Percentiles rank a stretch among this genome's conserved stretches.
These are phyloP conservation scores for Pelodiscus sinensis DNA, from an alignment of 2,113 vertebrate species.

Conservation along the genomic window DNA sequence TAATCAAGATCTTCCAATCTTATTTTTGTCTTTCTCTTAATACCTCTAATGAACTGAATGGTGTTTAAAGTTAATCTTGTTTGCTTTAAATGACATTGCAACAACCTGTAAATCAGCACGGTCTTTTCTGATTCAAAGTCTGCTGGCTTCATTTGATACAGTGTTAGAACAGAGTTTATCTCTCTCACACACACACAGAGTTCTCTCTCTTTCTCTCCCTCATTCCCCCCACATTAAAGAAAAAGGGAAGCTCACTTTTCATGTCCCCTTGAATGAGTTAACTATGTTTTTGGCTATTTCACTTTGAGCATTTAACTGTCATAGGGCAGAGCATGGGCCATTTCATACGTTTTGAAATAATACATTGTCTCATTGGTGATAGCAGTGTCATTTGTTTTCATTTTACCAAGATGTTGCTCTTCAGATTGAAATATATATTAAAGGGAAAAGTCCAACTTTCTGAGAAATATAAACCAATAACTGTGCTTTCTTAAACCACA, in stretches of 20 bases:
- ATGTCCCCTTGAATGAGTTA: constrained; percentile 59
- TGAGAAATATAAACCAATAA: constrained; percentile 48
- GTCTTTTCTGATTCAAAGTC: background rate
- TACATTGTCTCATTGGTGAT: constrained; percentile 72
- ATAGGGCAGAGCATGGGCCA: constrained; percentile 55
- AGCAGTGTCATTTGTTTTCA: constrained; percentile 80
- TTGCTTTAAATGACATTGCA: background rate
- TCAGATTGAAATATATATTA: constrained; percentile 81
- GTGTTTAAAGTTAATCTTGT: background rate
- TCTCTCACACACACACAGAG: background rate
- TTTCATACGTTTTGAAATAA: constrained; percentile 79
- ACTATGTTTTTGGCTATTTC: constrained; percentile 42
- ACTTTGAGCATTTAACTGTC: constrained; percentile 69
- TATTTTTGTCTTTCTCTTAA: background rate
- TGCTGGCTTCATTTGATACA: background rate
- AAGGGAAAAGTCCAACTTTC: constrained; percentile 67
- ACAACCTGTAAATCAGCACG: background rate
- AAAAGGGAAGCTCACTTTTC: constrained; percentile 40
- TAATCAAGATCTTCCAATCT: background rate
- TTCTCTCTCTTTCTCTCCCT: background rate
- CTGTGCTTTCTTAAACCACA: constrained; percentile 66
- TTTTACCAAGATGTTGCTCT: constrained; percentile 66
- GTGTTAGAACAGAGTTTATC: background rate
- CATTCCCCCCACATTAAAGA: background rate
- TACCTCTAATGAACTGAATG: background rate